Evolutionary conservation across 53 echinoderm and acorn worm genomes (phyloP).

Genomic region (Antedon mediterranea): DNA sequence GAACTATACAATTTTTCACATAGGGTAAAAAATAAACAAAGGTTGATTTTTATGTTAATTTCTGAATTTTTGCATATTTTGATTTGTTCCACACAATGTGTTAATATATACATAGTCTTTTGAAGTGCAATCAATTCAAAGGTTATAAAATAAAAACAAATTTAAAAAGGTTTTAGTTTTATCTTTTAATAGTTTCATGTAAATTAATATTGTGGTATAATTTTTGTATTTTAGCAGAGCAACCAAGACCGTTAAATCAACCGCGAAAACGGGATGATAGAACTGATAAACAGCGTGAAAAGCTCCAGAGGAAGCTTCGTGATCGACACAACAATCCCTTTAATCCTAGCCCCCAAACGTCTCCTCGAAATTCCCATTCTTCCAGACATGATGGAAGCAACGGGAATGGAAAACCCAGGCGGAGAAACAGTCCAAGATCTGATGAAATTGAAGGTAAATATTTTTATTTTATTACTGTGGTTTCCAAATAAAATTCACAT

Average conservation of each 20-base stretch:
- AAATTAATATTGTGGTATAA: neutral
- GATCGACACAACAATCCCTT: slow-evolving; percentile 40
- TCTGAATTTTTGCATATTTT: too few relatives aligned
- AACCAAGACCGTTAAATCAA: neutral
- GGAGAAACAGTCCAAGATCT: neutral
- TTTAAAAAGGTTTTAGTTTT: too few relatives aligned
- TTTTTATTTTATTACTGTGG: too few relatives aligned
- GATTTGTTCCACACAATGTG: too few relatives aligned
- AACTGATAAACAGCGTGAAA: slow-evolving; percentile 84
- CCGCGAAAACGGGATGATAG: slow-evolving; percentile 68
- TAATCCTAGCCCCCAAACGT: slow-evolving; percentile 78
- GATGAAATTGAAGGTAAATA: neutral
- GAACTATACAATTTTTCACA: too few relatives aligned
- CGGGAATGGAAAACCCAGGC: neutral
- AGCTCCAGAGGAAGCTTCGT: slow-evolving; percentile 71
- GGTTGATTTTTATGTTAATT: too few relatives aligned
- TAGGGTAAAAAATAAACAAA: too few relatives aligned
- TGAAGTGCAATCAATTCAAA: too few relatives aligned
- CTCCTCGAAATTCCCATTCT: slow-evolving; percentile 32
- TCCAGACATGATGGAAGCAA: neutral
- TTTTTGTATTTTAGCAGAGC: neutral
- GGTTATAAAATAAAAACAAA: too few relatives aligned
- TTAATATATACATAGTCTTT: too few relatives aligned
- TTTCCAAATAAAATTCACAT: too few relatives aligned
- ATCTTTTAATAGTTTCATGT: too few relatives aligned